Evolutionary conservation across 2,888 invertebrate species (phyloP).

Genomic region (Notodonta ziczac): DNA sequence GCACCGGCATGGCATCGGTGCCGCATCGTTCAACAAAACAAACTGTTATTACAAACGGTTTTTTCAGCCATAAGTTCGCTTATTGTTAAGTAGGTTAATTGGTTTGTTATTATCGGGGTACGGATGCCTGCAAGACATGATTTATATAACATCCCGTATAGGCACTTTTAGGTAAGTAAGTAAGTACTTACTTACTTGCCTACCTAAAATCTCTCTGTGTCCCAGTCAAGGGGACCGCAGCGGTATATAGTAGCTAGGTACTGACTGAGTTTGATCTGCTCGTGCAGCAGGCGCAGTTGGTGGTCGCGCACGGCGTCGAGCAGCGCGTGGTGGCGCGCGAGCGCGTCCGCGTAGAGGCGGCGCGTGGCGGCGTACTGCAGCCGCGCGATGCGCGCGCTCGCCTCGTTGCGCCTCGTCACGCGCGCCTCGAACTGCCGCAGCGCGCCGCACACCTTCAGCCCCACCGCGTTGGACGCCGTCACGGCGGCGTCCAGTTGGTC

Average conservation of each 20-base stretch:
- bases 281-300: constrained; percentile 80
- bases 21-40: too few relatives aligned
- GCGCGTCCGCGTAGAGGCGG: constrained; percentile 75
- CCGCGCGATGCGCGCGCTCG: constrained; percentile 76
- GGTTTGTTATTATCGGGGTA: too few relatives aligned
- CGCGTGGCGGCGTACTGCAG: constrained; percentile 78
- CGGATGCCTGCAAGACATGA: too few relatives aligned
- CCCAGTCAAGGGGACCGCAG: too few relatives aligned
- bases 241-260: constrained; percentile 11
- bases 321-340: constrained; percentile 79
- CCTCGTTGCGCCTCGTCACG: constrained; percentile 63
- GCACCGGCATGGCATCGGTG: not conserved
- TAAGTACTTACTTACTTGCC: too few relatives aligned
- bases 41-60: too few relatives aligned
- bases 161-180: too few relatives aligned
- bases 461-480: constrained; percentile 78
- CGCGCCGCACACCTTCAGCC: constrained; percentile 80
- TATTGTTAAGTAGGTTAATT: too few relatives aligned
- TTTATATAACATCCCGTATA: too few relatives aligned
- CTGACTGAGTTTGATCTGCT: constrained; percentile 84
- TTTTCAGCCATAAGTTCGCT: too few relatives aligned
- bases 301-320: constrained; percentile 80
- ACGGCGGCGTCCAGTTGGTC: constrained; percentile 85
- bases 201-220: too few relatives aligned
- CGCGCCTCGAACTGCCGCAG: constrained; percentile 77